phyloP scores from a whole-genome alignment of 2,113 vertebrate genomes.

The Amblyopsis rosae region DNA sequence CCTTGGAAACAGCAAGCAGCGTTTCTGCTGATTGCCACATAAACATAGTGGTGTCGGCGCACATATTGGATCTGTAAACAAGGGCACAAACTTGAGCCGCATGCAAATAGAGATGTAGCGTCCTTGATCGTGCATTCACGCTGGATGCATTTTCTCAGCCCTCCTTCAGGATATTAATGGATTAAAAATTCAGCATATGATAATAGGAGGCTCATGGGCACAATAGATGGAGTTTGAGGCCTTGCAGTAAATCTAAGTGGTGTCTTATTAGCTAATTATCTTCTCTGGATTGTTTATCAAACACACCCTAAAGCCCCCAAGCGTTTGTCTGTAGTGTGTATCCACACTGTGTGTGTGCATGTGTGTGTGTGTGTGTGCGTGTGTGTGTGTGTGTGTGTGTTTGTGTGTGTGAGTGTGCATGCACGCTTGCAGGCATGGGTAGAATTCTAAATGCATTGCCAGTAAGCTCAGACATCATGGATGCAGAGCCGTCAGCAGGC shows the following conservation, averaged over 20 bases:
- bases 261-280: conserved; percentile 66
- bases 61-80: conserved; percentile 18
- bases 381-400: conserved; percentile 1
- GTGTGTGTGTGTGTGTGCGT: not conserved
- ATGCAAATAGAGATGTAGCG: conserved; percentile 58
- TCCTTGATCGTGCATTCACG: conserved; percentile 50
- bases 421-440: conserved; percentile 30
- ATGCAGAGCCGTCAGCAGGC: conserved; percentile 51
- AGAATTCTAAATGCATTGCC: conserved; percentile 29
- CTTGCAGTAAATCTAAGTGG: conserved; percentile 51
- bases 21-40: conserved; percentile 20
- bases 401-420: not conserved
- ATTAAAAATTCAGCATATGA: conserved; percentile 70
- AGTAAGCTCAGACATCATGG: conserved; percentile 55
- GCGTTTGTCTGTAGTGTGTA: conserved; percentile 1
- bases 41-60: conserved; percentile 12
- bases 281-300: conserved; percentile 64
- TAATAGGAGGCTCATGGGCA: conserved; percentile 47
- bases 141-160: conserved; percentile 54
- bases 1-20: conserved; percentile 38
- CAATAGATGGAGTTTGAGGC: conserved; percentile 34
- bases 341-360: conserved; percentile 2
- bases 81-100: conserved; percentile 33
- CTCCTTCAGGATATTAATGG: conserved; percentile 61
- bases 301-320: conserved; percentile 35